Evolutionary conservation across 2,888 invertebrate species (phyloP).

Genomic region (Lysandra bellargus): DNA sequence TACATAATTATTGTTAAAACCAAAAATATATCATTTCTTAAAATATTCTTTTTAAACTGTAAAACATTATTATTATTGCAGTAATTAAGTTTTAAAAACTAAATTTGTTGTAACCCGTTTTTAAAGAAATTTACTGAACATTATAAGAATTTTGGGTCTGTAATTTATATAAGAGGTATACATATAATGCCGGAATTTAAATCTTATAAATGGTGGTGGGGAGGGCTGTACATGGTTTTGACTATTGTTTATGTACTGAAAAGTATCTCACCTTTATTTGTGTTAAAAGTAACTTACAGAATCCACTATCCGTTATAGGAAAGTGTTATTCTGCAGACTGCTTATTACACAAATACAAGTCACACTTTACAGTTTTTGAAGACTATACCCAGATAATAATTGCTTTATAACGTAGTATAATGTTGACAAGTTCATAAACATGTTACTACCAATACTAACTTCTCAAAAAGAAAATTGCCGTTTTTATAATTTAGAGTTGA

Average conservation of each 20-base stretch:
- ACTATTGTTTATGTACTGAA: neutral
- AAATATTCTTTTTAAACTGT: neutral
- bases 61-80: neutral
- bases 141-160: neutral
- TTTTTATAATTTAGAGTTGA: too few species aligned
- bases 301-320: neutral
- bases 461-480: neutral
- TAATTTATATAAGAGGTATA: neutral
- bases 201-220: neutral
- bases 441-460: neutral
- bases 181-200: neutral
- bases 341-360: neutral
- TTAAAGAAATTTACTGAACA: neutral
- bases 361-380: neutral
- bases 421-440: neutral
- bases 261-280: neutral
- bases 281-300: neutral
- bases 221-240: constrained; percentile 17
- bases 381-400: neutral
- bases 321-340: neutral
- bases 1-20: too few species aligned
- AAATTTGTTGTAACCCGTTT: constrained; percentile 25
- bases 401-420: neutral
- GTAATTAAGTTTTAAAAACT: neutral
- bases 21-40: neutral